phyloP scores from a whole-genome alignment of 2,888 invertebrate species.

The Epiblema foenella region DNA sequence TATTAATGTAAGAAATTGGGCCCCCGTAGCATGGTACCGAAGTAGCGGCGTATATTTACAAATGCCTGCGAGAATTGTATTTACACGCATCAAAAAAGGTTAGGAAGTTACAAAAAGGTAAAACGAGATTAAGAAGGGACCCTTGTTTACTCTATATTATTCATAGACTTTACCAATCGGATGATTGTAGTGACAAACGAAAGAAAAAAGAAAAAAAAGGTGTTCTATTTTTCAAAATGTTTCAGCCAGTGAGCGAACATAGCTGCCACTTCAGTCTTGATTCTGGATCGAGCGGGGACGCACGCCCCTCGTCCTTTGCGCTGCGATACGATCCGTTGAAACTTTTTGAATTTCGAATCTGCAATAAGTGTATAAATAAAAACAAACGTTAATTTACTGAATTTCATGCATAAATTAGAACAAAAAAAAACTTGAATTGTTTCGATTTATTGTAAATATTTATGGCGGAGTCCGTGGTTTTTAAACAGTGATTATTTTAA shows the following conservation, averaged over 20 bases:
- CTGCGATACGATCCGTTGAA: conserved; percentile 11
- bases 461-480: neutral
- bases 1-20: no score
- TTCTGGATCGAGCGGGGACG: conserved; percentile 22
- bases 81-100: conserved; percentile 21
- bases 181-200: conserved; percentile 7
- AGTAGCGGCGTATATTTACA: neutral
- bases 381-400: neutral
- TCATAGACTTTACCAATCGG: conserved; percentile 3
- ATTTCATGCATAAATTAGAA: no score
- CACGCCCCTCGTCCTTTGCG: conserved; percentile 17
- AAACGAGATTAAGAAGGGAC: conserved; percentile 13
- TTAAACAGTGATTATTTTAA: conserved; percentile 38
- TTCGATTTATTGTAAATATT: neutral
- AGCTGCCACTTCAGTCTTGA: conserved; percentile 31
- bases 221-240: conserved; percentile 32
- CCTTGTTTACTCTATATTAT: conserved; percentile 5
- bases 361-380: neutral
- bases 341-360: conserved; percentile 31
- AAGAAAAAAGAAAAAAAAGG: conserved; percentile 20
- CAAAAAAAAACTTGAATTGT: neutral
- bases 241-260: conserved; percentile 13
- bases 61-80: neutral
- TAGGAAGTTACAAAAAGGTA: conserved; percentile 3
- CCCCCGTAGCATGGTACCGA: no score